These are phyloP conservation scores for Trypoxylon attenuatum DNA, from an alignment of 2,888 invertebrate species.

Conservation along the genomic window DNA sequence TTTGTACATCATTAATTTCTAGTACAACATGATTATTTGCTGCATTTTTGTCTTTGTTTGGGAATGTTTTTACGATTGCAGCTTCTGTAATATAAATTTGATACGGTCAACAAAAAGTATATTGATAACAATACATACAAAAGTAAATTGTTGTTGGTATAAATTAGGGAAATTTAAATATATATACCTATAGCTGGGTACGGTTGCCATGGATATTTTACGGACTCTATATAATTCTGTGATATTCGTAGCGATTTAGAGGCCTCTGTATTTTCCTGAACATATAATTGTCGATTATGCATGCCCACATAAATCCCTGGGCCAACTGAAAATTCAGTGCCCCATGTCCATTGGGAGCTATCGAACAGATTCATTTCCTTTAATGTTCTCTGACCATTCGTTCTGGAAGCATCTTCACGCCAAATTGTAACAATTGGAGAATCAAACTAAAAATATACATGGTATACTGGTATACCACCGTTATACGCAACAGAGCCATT, in stretches of 20 bases:
- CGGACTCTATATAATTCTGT: slow-evolving; percentile 41
- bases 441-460: slow-evolving; percentile 78
- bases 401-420: slow-evolving; percentile 79
- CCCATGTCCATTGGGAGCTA: slow-evolving; percentile 76
- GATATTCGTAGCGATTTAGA: slow-evolving; percentile 53
- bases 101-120: background rate
- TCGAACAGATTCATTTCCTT: slow-evolving; percentile 85
- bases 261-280: slow-evolving; percentile 64
- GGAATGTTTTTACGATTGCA: slow-evolving; percentile 33
- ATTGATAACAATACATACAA: background rate
- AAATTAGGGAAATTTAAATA: background rate
- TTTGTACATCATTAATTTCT: slow-evolving; percentile 66
- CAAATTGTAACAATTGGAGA: slow-evolving; percentile 92
- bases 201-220: slow-evolving; percentile 84
- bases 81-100: slow-evolving; percentile 32
- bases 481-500: no score
- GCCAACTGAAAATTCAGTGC: slow-evolving; percentile 71
- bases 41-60: slow-evolving; percentile 14
- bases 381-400: slow-evolving; percentile 72
- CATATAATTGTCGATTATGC: slow-evolving; percentile 84
- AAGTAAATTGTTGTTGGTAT: background rate
- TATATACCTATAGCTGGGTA: slow-evolving; percentile 77
- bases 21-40: slow-evolving; percentile 24
- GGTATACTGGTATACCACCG: slow-evolving; percentile 5
- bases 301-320: slow-evolving; percentile 90